phyloP scores from a whole-genome alignment of 2,888 invertebrate species.

The Drosophila infuscata region DNA sequence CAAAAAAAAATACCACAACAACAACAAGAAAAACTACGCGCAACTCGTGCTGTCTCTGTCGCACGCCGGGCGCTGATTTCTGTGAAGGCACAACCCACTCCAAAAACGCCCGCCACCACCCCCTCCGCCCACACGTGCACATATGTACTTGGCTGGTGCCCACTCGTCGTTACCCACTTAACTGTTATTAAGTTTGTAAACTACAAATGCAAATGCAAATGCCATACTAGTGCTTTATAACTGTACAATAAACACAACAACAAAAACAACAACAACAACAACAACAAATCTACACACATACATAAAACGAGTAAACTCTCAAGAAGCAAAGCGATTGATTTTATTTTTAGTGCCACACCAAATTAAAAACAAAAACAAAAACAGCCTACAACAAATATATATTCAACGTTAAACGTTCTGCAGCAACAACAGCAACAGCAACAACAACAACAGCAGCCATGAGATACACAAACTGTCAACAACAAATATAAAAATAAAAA shows the following conservation, averaged over 20 bases:
- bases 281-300: conserved; percentile 17
- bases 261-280: conserved; percentile 30
- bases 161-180: conserved; percentile 20
- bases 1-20: neutral
- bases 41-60: conserved; percentile 44
- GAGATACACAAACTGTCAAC: conserved; percentile 61
- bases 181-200: conserved; percentile 66
- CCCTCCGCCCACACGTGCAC: neutral
- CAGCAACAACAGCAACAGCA: conserved; percentile 37
- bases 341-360: conserved; percentile 74
- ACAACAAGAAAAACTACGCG: neutral
- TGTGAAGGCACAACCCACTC: conserved; percentile 15
- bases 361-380: conserved; percentile 16
- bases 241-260: conserved; percentile 71
- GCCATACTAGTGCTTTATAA: conserved; percentile 80
- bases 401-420: conserved; percentile 68
- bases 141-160: conserved; percentile 1
- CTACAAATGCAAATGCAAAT: conserved; percentile 50
- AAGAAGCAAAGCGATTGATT: conserved; percentile 74
- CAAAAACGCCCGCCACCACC: neutral
- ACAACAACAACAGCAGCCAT: conserved; percentile 39
- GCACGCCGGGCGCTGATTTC: conserved; percentile 57
- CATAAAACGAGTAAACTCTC: conserved; percentile 30
- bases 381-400: conserved; percentile 29
- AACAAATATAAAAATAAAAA: conserved; percentile 35